Evolutionary conservation across 2,797 vertebrate species (phyloP).

Genomic region (Galago senegalensis): DNA sequence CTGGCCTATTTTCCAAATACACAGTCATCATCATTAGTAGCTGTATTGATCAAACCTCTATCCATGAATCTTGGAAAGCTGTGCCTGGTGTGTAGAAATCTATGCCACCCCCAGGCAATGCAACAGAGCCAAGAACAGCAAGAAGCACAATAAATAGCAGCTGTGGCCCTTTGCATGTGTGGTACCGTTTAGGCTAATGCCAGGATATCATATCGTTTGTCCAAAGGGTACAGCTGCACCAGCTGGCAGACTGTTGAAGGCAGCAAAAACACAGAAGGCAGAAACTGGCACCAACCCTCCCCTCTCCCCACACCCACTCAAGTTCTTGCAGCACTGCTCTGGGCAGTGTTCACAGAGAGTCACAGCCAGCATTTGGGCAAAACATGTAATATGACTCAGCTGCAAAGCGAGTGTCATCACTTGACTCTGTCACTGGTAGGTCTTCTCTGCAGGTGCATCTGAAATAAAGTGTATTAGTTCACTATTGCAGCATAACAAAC

Average conservation of each 20-base stretch:
- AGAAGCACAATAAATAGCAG: conserved; percentile 72
- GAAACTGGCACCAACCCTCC: conserved; percentile 56
- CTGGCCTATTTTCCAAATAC: conserved; percentile 40
- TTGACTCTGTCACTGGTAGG: background rate
- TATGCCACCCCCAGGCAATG: conserved; percentile 61
- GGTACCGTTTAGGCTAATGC: conserved; percentile 61
- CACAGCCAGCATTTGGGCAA: background rate
- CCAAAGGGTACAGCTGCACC: conserved; percentile 73
- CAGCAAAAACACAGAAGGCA: conserved; percentile 59
- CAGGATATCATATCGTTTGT: conserved; percentile 52
- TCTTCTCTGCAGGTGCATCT: background rate
- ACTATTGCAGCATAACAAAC: background rate
- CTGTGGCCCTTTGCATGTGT: conserved; percentile 68
- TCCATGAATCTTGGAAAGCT: conserved; percentile 75
- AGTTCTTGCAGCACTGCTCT: background rate
- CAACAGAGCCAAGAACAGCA: conserved; percentile 77
- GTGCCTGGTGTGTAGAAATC: conserved; percentile 53
- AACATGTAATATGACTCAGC: background rate
- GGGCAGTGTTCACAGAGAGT: background rate
- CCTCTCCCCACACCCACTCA: background rate
- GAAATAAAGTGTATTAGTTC: background rate
- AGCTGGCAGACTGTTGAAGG: conserved; percentile 63
- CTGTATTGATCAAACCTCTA: conserved; percentile 63
- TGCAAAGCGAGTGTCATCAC: background rate
- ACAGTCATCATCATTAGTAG: conserved; percentile 45